A percentile compares a stretch with the other conserved stretches of the same genome.
These are phyloP conservation scores for Ardeotis arabs DNA, from an alignment of 2,113 vertebrate species.

Conservation along the genomic window DNA sequence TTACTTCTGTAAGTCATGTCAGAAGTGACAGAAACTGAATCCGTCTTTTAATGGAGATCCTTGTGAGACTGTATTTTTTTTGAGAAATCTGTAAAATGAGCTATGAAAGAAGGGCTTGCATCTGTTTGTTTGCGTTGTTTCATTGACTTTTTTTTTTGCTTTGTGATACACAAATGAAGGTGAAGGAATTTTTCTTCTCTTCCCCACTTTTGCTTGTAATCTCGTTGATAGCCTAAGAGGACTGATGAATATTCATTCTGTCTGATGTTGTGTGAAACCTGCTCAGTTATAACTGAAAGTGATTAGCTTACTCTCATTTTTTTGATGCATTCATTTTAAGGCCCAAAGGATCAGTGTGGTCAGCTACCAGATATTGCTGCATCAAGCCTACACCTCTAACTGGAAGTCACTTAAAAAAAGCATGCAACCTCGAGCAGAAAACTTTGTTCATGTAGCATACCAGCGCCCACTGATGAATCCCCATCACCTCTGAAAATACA, in stretches of 20 bases:
- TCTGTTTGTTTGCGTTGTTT: neutral
- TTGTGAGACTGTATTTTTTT: neutral
- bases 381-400: neutral
- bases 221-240: fast-evolving
- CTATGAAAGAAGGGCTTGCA: neutral
- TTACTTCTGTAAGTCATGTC: neutral
- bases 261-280: neutral
- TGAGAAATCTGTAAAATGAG: neutral
- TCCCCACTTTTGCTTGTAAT: neutral
- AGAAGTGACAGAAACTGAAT: neutral
- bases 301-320: neutral
- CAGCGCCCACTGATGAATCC: neutral
- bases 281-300: neutral
- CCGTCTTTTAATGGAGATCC: neutral
- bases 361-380: neutral
- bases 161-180: neutral
- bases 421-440: neutral
- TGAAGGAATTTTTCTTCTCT: neutral
- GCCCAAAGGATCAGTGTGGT: neutral
- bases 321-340: neutral
- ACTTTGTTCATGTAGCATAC: neutral
- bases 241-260: neutral
- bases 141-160: neutral
- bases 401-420: neutral
- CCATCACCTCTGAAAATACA: neutral